These are phyloP conservation scores for Cochlearius cochlearius DNA, from an alignment of 2,113 vertebrate genomes.

Conservation along the genomic window DNA sequence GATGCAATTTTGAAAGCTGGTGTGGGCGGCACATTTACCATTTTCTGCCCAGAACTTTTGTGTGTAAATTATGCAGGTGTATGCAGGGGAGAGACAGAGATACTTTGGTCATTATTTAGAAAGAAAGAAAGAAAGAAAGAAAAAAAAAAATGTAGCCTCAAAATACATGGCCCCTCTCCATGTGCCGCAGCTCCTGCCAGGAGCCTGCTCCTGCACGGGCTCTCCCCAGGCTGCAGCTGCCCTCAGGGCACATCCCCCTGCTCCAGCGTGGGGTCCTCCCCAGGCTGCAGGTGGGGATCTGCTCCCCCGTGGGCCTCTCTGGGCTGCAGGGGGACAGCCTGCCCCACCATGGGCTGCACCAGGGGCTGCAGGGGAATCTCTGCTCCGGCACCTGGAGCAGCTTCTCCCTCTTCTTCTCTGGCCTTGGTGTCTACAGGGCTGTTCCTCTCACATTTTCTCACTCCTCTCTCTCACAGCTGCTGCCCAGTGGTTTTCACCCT, in stretches of 20 bases:
- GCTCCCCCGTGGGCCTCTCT: background rate
- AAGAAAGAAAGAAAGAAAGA: background rate
- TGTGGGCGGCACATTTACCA: background rate
- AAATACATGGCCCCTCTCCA: background rate
- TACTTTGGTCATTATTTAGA: background rate
- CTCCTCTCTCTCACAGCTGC: background rate
- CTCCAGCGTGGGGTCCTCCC: background rate
- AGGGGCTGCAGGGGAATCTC: background rate
- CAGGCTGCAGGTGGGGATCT: background rate
- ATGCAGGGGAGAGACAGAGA: background rate
- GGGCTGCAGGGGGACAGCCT: background rate
- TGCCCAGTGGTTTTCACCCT: background rate
- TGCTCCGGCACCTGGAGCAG: background rate
- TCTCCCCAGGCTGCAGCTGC: background rate
- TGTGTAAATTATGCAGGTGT: background rate
- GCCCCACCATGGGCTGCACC: background rate
- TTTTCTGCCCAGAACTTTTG: background rate
- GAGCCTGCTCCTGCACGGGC: background rate
- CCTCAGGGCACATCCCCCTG: background rate
- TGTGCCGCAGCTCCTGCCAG: background rate
- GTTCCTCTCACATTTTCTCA: background rate
- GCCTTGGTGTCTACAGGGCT: background rate
- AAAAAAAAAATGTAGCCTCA: background rate
- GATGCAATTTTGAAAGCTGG: background rate
- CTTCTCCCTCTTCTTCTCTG: background rate